These are phyloP conservation scores for Trisateles emortualis DNA, from an alignment of 2,888 invertebrate species.

Conservation along the genomic window DNA sequence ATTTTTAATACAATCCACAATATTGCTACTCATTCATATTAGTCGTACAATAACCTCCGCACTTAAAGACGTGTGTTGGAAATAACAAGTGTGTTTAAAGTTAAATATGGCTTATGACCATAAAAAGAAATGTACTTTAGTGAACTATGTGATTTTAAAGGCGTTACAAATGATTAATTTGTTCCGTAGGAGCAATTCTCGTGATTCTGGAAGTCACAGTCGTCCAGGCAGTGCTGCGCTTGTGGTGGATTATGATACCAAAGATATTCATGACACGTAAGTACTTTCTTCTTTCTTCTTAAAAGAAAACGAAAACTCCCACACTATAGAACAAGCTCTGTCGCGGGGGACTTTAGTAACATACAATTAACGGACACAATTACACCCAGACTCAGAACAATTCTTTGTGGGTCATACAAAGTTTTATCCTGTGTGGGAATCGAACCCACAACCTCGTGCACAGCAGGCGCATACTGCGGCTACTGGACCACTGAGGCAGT, in stretches of 20 bases:
- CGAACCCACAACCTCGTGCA: no score
- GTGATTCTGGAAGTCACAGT: conserved; percentile 92
- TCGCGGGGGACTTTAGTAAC: no score
- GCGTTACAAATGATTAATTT: background rate
- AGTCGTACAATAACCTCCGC: background rate
- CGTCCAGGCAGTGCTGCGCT: conserved; percentile 89
- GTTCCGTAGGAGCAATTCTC: conserved; percentile 82
- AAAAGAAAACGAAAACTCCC: no score
- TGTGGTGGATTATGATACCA: conserved; percentile 76
- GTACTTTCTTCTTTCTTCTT: conserved; percentile 14
- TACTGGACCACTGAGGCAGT: no score
- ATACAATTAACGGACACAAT: no score
- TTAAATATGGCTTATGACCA: background rate
- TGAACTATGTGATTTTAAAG: background rate
- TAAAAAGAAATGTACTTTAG: background rate
- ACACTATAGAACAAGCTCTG: no score
- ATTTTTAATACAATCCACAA: no score
- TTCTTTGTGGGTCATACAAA: no score
- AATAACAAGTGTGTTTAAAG: no score
- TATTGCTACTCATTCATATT: background rate
- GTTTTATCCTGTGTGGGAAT: no score
- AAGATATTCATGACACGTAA: conserved; percentile 73
- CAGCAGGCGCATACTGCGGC: no score
- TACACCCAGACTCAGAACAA: no score
- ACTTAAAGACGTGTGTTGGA: background rate